phyloP scores from a whole-genome alignment of 2,113 vertebrate genomes.

The Caretta caretta region DNA sequence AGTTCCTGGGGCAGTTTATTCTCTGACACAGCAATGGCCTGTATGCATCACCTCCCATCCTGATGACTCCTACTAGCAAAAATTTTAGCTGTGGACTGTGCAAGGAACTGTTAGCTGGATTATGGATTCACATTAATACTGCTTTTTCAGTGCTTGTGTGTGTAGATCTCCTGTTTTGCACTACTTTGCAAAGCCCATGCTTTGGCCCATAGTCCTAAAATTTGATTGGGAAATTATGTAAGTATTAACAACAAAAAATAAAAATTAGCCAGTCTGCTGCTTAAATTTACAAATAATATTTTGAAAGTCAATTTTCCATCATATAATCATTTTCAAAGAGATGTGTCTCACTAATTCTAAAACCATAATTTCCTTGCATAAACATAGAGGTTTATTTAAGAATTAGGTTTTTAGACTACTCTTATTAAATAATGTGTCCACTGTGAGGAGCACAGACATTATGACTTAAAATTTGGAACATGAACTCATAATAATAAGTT shows the following conservation, averaged over 20 bases:
- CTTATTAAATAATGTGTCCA: neutral
- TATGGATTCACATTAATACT: neutral
- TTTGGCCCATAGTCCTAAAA: neutral
- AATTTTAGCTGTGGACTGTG: neutral
- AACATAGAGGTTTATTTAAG: neutral
- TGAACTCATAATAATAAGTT: neutral
- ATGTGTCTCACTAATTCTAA: neutral
- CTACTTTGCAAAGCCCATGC: neutral
- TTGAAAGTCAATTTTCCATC: conserved; percentile 8
- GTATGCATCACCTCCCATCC: neutral
- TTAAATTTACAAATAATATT: neutral
- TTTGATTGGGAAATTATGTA: neutral
- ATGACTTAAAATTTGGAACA: conserved; percentile 28
- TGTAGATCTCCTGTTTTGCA: neutral
- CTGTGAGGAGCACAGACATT: neutral
- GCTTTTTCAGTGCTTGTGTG: neutral
- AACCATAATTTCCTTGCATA: conserved; percentile 3
- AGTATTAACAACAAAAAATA: neutral
- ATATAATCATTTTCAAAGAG: neutral
- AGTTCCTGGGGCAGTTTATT: neutral
- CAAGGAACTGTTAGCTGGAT: neutral
- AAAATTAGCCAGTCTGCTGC: neutral
- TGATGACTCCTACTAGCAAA: neutral
- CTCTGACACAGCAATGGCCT: neutral
- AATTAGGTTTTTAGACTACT: neutral